phyloP scores from a whole-genome alignment of 2,888 invertebrate species.

The Coronaproctus castanopsis region DNA sequence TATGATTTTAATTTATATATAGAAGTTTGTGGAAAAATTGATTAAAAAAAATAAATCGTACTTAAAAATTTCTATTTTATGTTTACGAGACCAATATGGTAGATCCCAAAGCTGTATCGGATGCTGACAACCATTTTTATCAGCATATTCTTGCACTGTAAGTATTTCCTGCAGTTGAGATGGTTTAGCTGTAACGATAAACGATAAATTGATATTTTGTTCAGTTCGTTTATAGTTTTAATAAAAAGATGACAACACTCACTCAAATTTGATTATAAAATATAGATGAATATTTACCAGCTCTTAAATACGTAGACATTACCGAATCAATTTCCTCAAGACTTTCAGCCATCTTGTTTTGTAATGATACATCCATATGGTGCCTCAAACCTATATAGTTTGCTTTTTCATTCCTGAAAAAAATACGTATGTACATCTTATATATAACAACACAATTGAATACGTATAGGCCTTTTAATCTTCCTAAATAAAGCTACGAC shows the following conservation, averaged over 20 bases:
- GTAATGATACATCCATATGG: constrained; percentile 73
- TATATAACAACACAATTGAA: too few species aligned
- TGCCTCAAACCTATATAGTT: constrained; percentile 54
- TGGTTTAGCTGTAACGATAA: constrained; percentile 36
- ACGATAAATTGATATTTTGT: constrained; percentile 1
- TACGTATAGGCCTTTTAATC: too few species aligned
- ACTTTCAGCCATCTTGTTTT: constrained; percentile 77
- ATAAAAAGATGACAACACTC: neutral
- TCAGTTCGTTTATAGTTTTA: neutral
- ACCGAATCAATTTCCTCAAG: constrained; percentile 50
- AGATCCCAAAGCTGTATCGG: constrained; percentile 61
- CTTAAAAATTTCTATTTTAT: constrained; percentile 41
- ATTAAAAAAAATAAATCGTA: constrained; percentile 23
- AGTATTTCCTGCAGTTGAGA: constrained; percentile 56
- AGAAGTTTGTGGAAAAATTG: too few species aligned
- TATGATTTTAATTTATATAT: too few species aligned
- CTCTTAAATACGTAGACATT: constrained; percentile 42
- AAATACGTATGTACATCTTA: constrained; percentile 15
- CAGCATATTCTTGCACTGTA: constrained; percentile 48
- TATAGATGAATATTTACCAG: constrained; percentile 24
- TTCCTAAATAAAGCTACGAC: too few species aligned
- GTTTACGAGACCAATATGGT: constrained; percentile 66
- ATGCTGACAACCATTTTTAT: constrained; percentile 41
- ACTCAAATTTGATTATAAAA: neutral
- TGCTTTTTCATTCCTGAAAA: constrained; percentile 42